Percentiles rank a stretch among this genome's conserved stretches.
These are phyloP conservation scores for Aplochiton taeniatus DNA, from an alignment of 2,797 vertebrate species.

Conservation along the genomic window DNA sequence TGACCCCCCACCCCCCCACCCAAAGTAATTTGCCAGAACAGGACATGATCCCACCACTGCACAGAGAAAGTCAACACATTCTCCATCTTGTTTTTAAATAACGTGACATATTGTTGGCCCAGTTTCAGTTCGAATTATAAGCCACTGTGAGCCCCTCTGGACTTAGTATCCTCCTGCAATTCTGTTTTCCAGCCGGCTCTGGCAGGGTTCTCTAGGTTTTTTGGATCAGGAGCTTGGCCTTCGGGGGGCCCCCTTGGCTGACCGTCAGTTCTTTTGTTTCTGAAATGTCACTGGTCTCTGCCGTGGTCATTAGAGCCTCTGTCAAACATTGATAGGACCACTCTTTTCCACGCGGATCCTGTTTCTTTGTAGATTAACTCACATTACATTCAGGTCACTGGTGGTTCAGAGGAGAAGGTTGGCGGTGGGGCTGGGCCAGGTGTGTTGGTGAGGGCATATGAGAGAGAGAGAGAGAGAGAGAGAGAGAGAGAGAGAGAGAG, in stretches of 20 bases:
- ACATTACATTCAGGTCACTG: constrained; percentile 46
- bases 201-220: constrained; percentile 12
- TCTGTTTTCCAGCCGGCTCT: constrained; percentile 14
- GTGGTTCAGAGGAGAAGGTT: constrained; percentile 37
- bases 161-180: constrained; percentile 32
- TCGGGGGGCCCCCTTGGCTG: no score
- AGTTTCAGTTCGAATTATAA: constrained; percentile 61
- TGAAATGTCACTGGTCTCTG: constrained; percentile 35
- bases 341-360: constrained; percentile 50
- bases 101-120: constrained; percentile 57
- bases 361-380: constrained; percentile 62
- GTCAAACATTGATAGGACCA: constrained; percentile 44
- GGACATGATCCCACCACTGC: constrained; percentile 35
- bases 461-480: constrained; percentile 23
- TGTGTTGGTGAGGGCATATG: background rate
- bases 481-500: constrained; percentile 24
- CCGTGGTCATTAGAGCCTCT: constrained; percentile 44
- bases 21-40: constrained; percentile 20
- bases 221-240: no score
- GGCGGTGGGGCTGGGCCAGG: constrained; percentile 19
- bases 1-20: constrained; percentile 23
- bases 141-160: constrained; percentile 46
- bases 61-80: constrained; percentile 55
- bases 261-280: background rate
- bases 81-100: constrained; percentile 64